phyloP scores from a whole-genome alignment of 2,797 vertebrate species.

The Threskiornis aethiopicus region DNA sequence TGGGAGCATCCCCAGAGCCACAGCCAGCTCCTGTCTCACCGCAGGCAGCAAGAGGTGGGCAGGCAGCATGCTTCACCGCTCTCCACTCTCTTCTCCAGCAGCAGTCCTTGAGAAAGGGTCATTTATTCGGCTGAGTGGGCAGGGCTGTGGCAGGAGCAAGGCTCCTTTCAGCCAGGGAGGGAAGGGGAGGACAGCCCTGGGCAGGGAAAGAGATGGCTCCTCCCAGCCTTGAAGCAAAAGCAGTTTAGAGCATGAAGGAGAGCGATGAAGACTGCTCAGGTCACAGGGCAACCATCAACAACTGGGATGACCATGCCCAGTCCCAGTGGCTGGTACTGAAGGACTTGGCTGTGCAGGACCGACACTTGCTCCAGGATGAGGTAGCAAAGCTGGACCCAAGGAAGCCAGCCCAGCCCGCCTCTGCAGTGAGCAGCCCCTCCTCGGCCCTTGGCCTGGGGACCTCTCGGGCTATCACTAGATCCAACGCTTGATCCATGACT shows the following conservation, averaged over 20 bases:
- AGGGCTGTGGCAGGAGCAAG: background rate
- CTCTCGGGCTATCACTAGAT: background rate
- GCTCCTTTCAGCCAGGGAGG: background rate
- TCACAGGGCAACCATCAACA: background rate
- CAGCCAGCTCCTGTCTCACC: background rate
- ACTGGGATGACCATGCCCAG: background rate
- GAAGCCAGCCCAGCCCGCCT: background rate
- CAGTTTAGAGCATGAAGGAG: background rate
- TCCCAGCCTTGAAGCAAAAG: background rate
- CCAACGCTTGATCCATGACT: background rate
- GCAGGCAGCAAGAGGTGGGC: background rate
- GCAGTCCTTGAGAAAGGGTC: background rate
- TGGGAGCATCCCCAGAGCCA: background rate
- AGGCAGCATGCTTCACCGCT: rapidly evolving
- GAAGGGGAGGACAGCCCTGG: background rate
- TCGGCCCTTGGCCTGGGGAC: background rate
- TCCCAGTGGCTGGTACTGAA: background rate
- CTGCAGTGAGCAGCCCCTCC: background rate
- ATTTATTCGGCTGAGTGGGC: background rate
- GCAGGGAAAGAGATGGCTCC: background rate
- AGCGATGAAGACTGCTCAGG: background rate
- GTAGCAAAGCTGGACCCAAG: background rate
- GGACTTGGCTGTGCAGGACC: background rate
- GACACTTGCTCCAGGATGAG: background rate
- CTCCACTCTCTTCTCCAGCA: background rate